A percentile compares a stretch with the other conserved stretches of the same genome.
These are phyloP conservation scores for Scaptomyza montana DNA, from an alignment of 1,140 invertebrate genomes.

Conservation along the genomic window DNA sequence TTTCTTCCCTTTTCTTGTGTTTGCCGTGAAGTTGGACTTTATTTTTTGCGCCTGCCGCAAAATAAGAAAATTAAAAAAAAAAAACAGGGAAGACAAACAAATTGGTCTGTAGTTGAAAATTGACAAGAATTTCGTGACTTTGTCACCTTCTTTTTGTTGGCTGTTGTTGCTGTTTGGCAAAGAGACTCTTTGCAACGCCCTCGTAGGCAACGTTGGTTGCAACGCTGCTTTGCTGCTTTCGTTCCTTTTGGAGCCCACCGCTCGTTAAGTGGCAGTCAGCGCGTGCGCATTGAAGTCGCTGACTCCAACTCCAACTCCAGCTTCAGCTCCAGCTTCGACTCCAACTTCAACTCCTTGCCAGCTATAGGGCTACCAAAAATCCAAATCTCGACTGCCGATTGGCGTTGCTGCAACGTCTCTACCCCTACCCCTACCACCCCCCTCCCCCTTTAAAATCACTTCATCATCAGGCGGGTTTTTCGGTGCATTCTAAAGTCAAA, in stretches of 20 bases:
- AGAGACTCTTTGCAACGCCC: slow-evolving; percentile 75
- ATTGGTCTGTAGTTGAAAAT: slow-evolving; percentile 84
- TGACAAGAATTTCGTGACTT: slow-evolving; percentile 84
- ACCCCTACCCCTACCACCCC: not conserved
- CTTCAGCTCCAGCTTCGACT: not conserved
- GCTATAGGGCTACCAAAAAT: slow-evolving; percentile 32
- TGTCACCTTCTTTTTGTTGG: slow-evolving; percentile 80
- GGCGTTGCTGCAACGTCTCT: slow-evolving; percentile 24
- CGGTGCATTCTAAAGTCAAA: slow-evolving; percentile 73
- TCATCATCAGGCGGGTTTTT: slow-evolving; percentile 64
- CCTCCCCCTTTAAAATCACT: slow-evolving; percentile 57
- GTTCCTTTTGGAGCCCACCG: slow-evolving; percentile 52
- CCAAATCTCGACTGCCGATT: slow-evolving; percentile 45
- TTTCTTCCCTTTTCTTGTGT: slow-evolving; percentile 8
- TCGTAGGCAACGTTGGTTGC: slow-evolving; percentile 63
- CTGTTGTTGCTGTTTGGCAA: slow-evolving; percentile 28
- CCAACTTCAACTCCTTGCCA: slow-evolving; percentile 8
- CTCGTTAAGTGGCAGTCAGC: slow-evolving; percentile 79
- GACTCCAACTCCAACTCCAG: slow-evolving; percentile 22
- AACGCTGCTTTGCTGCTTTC: slow-evolving; percentile 54
- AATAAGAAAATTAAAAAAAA: slow-evolving; percentile 1
- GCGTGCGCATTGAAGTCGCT: slow-evolving; percentile 74
- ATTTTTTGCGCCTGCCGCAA: slow-evolving; percentile 47
- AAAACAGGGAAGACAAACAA: slow-evolving; percentile 79
- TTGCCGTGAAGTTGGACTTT: slow-evolving; percentile 24